Conservation (phyloP, 1,140 invertebrate species). For the Drosophila pseudoobscura region DNA sequence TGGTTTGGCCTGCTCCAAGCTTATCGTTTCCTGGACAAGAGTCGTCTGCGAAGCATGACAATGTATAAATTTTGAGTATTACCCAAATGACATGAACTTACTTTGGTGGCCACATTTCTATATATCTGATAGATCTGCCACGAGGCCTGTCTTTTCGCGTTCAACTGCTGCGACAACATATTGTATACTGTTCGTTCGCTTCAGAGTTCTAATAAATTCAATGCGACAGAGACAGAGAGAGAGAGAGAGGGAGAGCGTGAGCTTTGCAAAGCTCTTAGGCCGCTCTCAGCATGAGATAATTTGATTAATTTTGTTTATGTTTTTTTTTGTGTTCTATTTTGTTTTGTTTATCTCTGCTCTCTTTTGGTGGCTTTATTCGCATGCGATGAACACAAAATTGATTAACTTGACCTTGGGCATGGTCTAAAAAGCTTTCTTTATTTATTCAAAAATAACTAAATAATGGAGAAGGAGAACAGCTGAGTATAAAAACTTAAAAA, state of each 20-base stretch:
- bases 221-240: neutral
- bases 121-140: conserved; percentile 10
- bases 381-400: conserved; percentile 2
- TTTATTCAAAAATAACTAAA: too few relatives aligned
- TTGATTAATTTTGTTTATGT: conserved; percentile 36
- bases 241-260: conserved; percentile 24
- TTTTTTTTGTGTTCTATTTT: conserved; percentile 7
- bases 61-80: neutral
- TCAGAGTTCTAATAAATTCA: conserved; percentile 29
- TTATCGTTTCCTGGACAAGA: neutral
- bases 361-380: conserved; percentile 9
- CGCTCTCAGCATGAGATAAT: conserved; percentile 26
- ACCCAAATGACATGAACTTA: neutral
- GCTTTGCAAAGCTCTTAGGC: conserved; percentile 55
- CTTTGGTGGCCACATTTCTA: conserved; percentile 38
- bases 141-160: conserved; percentile 26
- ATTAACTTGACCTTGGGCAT: neutral
- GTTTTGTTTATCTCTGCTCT: conserved; percentile 8
- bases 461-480: too few relatives aligned
- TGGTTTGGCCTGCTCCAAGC: conserved; percentile 58
- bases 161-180: conserved; percentile 56
- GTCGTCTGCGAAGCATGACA: conserved; percentile 1
- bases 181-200: conserved; percentile 38
- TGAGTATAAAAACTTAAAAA: too few relatives aligned
- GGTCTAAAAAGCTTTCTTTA: neutral